phyloP scores from a whole-genome alignment of 2,113 vertebrate species.

The Seriola quinqueradiata region DNA sequence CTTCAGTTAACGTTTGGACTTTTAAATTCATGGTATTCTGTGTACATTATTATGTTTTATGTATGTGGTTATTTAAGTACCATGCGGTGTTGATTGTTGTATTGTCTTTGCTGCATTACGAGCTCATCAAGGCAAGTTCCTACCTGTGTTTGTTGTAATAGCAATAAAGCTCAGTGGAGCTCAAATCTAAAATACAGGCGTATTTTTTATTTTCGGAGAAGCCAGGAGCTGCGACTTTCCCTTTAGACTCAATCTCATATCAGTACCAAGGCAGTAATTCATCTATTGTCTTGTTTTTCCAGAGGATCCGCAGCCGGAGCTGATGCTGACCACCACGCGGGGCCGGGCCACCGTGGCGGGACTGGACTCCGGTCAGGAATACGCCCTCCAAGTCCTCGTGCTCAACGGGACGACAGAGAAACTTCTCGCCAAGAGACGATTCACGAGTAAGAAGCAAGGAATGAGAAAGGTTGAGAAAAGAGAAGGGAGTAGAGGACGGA shows the following conservation, averaged over 20 bases:
- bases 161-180: no score
- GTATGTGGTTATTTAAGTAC: no score
- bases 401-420: constrained; percentile 88
- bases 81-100: no score
- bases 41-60: no score
- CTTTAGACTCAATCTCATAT: background rate
- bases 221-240: background rate
- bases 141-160: no score
- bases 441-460: constrained; percentile 88
- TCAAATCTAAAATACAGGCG: background rate
- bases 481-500: background rate
- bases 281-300: constrained; percentile 37
- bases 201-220: no score
- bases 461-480: background rate
- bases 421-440: constrained; percentile 90
- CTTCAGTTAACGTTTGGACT: no score
- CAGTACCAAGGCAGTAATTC: background rate
- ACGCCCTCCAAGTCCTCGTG: constrained; percentile 88
- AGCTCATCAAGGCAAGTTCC: no score
- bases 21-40: no score
- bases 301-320: constrained; percentile 91
- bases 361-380: constrained; percentile 90
- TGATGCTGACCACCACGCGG: constrained; percentile 94
- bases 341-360: constrained; percentile 92
- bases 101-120: no score